Conservation (phyloP, 2,113 vertebrate species). For the Xyliphius kryptos region DNA sequence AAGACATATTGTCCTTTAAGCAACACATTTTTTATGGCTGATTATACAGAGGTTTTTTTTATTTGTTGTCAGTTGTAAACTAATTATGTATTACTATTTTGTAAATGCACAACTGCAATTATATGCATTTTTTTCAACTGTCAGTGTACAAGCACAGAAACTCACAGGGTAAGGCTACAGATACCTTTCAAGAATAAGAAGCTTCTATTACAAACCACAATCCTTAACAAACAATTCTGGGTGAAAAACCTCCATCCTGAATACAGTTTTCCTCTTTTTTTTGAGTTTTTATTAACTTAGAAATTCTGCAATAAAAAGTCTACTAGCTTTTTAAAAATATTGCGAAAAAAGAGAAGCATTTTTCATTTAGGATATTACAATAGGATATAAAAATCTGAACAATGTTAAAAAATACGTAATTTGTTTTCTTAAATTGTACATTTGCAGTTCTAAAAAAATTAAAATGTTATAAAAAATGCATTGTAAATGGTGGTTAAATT, state of each 20-base stretch:
- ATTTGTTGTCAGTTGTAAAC: no score
- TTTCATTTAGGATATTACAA: no score
- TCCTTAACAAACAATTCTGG: conserved; percentile 31
- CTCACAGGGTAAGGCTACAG: conserved; percentile 24
- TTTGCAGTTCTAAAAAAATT: no score
- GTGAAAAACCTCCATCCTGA: conserved; percentile 4
- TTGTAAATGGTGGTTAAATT: neutral
- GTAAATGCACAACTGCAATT: no score
- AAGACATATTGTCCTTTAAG: no score
- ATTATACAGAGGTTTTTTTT: neutral
- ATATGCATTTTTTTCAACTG: conserved; percentile 8
- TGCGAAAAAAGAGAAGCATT: no score
- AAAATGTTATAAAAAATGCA: neutral
- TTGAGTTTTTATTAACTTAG: neutral
- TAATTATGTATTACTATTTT: no score
- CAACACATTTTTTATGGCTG: neutral
- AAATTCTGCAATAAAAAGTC: neutral
- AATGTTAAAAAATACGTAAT: no score
- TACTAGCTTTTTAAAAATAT: neutral
- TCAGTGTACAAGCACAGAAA: conserved; percentile 15
- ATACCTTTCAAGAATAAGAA: conserved; percentile 29
- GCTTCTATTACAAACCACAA: conserved; percentile 11
- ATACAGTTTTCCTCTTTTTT: no score
- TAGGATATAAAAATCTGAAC: no score
- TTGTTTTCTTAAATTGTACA: no score